Base-by-base conservation (phyloP, 1,140 invertebrate species). In the Pomacea maculata region DNA sequence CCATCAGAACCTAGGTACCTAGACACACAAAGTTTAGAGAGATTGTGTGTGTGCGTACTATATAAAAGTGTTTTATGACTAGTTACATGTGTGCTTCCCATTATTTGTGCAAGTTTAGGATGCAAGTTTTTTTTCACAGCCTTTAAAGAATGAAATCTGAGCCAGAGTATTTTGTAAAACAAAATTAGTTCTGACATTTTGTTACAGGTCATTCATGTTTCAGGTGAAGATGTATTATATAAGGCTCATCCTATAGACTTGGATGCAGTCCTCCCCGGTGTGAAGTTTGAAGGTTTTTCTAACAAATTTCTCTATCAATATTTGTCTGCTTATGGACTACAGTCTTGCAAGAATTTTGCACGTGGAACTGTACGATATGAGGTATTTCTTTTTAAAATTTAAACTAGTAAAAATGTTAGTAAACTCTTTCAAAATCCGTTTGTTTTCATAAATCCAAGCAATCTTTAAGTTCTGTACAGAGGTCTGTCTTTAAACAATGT, bases 301-400 rank as follows among this genome's bases (percentile, higher is more conserved):
- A 99, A 99, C 92, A 93, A 98, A 80, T 98, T 99, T 87, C 98
- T 97, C 73, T 96, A 95, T 0, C 93, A 94, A 19, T 99, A 99
- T 89, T 94, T 94, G 9, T 93, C 95, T 45, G 92, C 97, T 0
- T 99, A 99, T 88, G 96, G 96, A 7, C 90, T 93, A 55, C 83
- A 88, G 19, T 81, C 94, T 85, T 96, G 95, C 0, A 93, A 94
- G 67, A 99, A 97, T 0, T 93, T 99, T 83, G 90, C 99, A 29
- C 92, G 98, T 75, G 98, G 98, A 67, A 98, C 97, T 9, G 92
- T 98, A 11, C 93, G 97, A 81, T 98, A 96, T 87, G 94, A 93
- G 91, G 94, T 90, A 81, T 34, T 6, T 57, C 3, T 54, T 19
- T 25, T 75, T 52, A 1, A n/a, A 29, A 45, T 45, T 55, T 14